These are phyloP conservation scores for Achroia grisella DNA, from an alignment of 1,140 invertebrate species.

Conservation along the genomic window DNA sequence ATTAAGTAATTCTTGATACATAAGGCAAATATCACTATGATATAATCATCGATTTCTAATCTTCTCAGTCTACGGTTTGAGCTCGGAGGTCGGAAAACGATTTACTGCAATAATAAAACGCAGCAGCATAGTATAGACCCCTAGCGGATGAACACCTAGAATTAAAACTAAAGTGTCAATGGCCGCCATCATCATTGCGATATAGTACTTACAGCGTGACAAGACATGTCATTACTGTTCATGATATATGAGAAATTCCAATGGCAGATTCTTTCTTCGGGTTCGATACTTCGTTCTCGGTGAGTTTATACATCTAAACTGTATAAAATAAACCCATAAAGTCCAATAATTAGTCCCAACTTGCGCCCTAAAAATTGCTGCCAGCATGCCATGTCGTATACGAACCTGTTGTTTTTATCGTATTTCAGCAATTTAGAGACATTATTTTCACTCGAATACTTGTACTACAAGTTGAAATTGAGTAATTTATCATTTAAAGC, in stretches of 20 bases:
- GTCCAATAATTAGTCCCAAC: conserved; percentile 2
- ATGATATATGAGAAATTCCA: conserved; percentile 79
- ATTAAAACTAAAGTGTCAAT: conserved; percentile 18
- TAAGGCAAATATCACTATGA: too few relatives aligned
- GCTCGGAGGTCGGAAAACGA: too few relatives aligned
- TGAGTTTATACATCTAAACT: conserved; percentile 67
- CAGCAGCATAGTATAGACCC: background rate
- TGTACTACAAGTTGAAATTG: too few relatives aligned
- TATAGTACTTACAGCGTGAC: conserved; percentile 65
- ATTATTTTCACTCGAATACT: too few relatives aligned
- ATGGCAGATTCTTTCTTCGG: conserved; percentile 90
- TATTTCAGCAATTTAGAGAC: too few relatives aligned
- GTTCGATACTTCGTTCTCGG: conserved; percentile 82
- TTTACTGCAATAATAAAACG: conserved; percentile 3
- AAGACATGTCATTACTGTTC: conserved; percentile 78
- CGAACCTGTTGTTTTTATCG: too few relatives aligned
- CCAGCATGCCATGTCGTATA: conserved; percentile 11
- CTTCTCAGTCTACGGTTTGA: too few relatives aligned
- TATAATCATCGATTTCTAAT: too few relatives aligned
- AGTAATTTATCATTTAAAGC: too few relatives aligned
- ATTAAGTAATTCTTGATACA: too few relatives aligned
- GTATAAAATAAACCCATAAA: conserved; percentile 14
- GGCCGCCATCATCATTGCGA: conserved; percentile 64
- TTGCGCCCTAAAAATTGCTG: conserved; percentile 3
- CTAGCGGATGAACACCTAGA: conserved; percentile 4